A percentile compares a stretch with the other conserved stretches of the same genome.
Evolutionary conservation across 2,888 invertebrate genomes (phyloP).

Genomic region (Eulithis testata): DNA sequence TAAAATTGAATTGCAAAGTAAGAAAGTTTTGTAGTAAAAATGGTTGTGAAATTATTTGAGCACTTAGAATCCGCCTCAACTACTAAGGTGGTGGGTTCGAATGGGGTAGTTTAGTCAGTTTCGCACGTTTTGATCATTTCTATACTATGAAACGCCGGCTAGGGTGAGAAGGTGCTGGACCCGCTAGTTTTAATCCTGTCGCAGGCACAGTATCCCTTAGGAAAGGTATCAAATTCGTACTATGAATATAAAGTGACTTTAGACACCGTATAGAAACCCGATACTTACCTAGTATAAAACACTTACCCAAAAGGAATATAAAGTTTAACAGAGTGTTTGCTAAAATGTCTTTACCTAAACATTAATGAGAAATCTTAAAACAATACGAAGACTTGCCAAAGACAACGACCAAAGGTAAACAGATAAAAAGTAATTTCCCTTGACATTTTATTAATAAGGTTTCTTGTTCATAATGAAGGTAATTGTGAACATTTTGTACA

Average conservation of each 20-base stretch:
- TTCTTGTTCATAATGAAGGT: conserved; percentile 14
- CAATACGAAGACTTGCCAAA: conserved; percentile 6
- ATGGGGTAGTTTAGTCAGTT: neutral
- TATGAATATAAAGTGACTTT: no score
- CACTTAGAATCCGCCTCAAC: neutral
- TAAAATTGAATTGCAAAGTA: neutral
- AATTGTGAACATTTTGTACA: conserved; percentile 7
- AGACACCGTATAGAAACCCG: no score
- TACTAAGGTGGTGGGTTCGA: neutral
- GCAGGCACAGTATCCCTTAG: no score
- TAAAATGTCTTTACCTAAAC: neutral
- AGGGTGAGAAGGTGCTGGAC: no score
- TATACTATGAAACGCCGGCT: neutral
- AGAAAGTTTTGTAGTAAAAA: neutral
- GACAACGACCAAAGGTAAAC: conserved; percentile 17
- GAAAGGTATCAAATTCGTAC: no score
- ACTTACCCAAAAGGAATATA: neutral
- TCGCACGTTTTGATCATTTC: neutral
- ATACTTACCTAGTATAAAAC: no score
- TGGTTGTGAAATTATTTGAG: neutral
- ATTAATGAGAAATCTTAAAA: conserved; percentile 8
- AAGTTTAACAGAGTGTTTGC: neutral
- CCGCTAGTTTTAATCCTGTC: no score
- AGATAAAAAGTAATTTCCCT: conserved; percentile 21
- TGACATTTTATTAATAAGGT: conserved; percentile 26